Base-by-base conservation (phyloP, 1,140 invertebrate species). In the Glomeris maerens region DNA sequence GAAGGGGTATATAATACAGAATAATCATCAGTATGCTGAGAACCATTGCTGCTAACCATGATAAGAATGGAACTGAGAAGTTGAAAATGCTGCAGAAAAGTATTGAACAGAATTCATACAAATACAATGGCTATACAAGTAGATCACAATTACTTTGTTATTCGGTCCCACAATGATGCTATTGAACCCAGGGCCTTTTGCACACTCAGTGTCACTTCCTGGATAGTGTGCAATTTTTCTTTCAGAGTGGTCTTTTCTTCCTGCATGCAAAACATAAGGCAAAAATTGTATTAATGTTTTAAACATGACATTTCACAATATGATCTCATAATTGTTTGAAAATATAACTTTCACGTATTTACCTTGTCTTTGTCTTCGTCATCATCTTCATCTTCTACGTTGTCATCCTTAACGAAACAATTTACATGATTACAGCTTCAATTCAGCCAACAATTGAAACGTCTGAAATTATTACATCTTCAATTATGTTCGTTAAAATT, bases 221-320 rank as follows among this genome's bases (percentile, higher is more conserved):
- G 92, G 53, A 95, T 90, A 2, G 89, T 84, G 68, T 93, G 89
- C 3, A 96, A 66, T 49, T 86, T 77, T 68, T 95, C 91, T 64
- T 93, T 92, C 53, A 96, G 73, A 60, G 83, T 87, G 69, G 94
- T 94, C 64, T 95, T 96, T 63, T 95, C 91, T 67, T 95, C 91
- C 81, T 90, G 61, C 21, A 56, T n/a, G n/a, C n/a, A n/a, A n/a
- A n/a, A n/a, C 53, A 44, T 36, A 27, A 27, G 21, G 27, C 10
- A 66, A 66, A 48, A 53, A 54, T 40, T 55, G 3, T 52, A 36
- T 25, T 27, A 22, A n/a, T 53, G 52, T 52, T 14, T 23, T 5
- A n/a, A n/a, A n/a, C 28, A 47, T 7, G 46, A 48, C 0, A 47
- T 5, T 20, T 20, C 1, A 45, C 13, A 20, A 3, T 7, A 36